Conservation (phyloP, 2,797 vertebrate species). For the Coracias cyanogaster region DNA sequence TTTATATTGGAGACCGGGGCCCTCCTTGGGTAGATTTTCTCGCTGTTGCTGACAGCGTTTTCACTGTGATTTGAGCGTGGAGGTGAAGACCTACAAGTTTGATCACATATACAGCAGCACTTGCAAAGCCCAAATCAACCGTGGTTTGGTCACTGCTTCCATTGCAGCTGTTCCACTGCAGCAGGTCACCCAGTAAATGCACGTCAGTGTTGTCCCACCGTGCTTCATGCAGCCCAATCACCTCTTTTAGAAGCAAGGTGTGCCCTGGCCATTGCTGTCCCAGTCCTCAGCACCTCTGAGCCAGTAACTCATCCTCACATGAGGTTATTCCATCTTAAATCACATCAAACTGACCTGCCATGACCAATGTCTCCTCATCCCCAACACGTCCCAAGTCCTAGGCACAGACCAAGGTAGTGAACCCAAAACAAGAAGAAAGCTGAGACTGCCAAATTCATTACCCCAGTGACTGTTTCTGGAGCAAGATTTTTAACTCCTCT, state of each 20-base stretch:
- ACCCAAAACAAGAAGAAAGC: background rate
- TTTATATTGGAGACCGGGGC: background rate
- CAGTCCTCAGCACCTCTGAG: background rate
- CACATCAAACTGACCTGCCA: background rate
- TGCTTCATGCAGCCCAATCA: fast-evolving
- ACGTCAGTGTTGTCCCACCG: fast-evolving
- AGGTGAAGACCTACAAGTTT: background rate
- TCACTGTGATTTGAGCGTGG: background rate
- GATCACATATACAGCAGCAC: background rate
- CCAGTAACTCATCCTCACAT: background rate
- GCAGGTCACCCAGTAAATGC: fast-evolving
- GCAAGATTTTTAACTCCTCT: background rate
- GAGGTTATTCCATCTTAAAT: background rate
- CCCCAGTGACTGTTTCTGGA: background rate
- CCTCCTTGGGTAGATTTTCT: background rate
- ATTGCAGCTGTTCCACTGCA: background rate
- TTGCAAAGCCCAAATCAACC: background rate
- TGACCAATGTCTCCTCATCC: background rate
- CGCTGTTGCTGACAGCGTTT: background rate
- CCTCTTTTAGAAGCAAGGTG: fast-evolving
- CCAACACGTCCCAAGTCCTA: background rate
- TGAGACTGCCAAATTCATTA: background rate
- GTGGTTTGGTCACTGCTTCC: background rate
- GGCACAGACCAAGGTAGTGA: background rate
- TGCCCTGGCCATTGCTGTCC: too few relatives aligned